Conservation (phyloP, 2,888 invertebrate species). For the Cacoxenus indagator region DNA sequence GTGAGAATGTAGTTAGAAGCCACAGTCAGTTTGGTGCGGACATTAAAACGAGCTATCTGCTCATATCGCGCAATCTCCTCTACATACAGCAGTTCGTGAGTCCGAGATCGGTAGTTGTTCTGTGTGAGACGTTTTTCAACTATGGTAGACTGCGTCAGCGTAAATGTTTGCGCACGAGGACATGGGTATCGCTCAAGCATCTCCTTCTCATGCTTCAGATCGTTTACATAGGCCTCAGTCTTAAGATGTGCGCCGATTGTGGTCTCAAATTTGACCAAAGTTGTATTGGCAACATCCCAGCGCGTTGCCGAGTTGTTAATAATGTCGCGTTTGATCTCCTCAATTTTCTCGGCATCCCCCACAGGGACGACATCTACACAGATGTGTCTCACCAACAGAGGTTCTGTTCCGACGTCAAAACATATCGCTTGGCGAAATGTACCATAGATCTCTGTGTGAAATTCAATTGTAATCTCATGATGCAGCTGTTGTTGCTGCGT, state of each 20-base stretch:
- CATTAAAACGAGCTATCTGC: conserved; percentile 79
- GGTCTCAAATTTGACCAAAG: conserved; percentile 73
- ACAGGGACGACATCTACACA: conserved; percentile 84
- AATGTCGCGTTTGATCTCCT: conserved; percentile 77
- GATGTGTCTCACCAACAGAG: conserved; percentile 77
- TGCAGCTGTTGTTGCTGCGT: conserved; percentile 34
- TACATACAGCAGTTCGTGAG: conserved; percentile 82
- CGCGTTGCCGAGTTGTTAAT: conserved; percentile 76
- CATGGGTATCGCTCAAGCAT: conserved; percentile 77
- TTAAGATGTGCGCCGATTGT: conserved; percentile 73
- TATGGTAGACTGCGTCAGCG: conserved; percentile 78
- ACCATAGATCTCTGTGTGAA: conserved; percentile 80
- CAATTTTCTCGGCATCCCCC: conserved; percentile 76
- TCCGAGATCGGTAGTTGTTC: conserved; percentile 80
- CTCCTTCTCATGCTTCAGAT: conserved; percentile 73
- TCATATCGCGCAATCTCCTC: conserved; percentile 84
- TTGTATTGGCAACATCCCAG: conserved; percentile 74
- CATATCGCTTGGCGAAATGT: conserved; percentile 84
- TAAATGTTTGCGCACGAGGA: conserved; percentile 77
- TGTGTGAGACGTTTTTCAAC: conserved; percentile 76
- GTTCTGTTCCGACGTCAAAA: conserved; percentile 80
- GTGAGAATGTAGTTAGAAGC: conserved; percentile 79
- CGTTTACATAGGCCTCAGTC: conserved; percentile 70
- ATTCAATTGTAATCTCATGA: conserved; percentile 74
- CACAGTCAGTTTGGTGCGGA: conserved; percentile 76